Evolutionary conservation across 2,797 vertebrate genomes (phyloP), one percentile per base, ranked within the genome.

Genomic region (Oophaga sylvatica): DNA sequence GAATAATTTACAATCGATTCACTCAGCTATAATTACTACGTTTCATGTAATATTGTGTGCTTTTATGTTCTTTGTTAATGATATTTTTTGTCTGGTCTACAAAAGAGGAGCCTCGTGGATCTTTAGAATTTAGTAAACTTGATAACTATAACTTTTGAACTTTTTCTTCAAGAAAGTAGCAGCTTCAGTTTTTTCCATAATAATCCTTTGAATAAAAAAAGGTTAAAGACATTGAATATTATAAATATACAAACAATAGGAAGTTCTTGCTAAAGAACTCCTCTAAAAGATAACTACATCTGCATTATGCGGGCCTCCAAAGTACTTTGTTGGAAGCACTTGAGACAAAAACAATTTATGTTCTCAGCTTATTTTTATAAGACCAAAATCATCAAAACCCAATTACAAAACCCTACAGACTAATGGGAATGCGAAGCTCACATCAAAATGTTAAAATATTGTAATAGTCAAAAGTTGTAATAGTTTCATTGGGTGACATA

Each of bases 401-500:
- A 59, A 31, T 19, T 11, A 65, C 20, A 63, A 63, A 81, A 65
- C 65, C 41, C 62, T 41, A 65, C 13, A 26, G 22, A 13, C 80
- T 81, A 81, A 67, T 81, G 56, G 35, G 62, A 87, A 68, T 57
- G 20, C 67, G 73, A 29, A 81, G 53, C 60, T 12, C 26, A 31
- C 12, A 57, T 45, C 77, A 59, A 80, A 59, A 87, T 29, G 70
- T 70, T 63, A 63, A 84, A 76, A 31, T 76, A 81, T 22, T 60
- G 62, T 68, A 62, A 84, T 84, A 57, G 75, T 59, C 3, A 60
- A 70, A 87, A 84, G 41, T 80, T 83, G 31, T 83, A 83, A 87
- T 60, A 83, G 73, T 75, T 87, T 81, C 85, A 87, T 81, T 73
- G 85, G 85, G 78, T 80, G 85, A 73, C 78, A 62, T 73, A 62